Conservation (phyloP, 2,797 vertebrate species). For the Dendrocincla tyrannina region DNA sequence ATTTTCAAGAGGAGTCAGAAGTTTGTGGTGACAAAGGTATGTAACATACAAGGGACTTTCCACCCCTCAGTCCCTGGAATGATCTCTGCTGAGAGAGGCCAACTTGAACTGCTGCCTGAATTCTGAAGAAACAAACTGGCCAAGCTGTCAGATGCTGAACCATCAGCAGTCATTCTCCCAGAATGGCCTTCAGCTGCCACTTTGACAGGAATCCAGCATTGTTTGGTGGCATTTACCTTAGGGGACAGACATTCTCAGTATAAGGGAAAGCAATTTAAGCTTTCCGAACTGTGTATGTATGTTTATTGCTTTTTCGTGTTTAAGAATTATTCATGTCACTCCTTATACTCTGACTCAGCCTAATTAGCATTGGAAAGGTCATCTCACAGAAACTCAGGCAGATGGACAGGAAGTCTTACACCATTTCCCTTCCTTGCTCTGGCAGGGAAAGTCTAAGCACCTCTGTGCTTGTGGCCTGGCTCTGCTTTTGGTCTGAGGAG, state of each 20-base stretch:
- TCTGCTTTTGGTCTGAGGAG: neutral
- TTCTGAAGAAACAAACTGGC: neutral
- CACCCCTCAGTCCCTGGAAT: neutral
- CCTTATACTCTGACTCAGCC: neutral
- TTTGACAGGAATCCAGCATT: neutral
- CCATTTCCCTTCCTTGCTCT: neutral
- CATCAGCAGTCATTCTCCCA: neutral
- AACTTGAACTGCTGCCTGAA: neutral
- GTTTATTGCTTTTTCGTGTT: neutral
- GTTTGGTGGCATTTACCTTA: neutral
- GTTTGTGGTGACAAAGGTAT: neutral
- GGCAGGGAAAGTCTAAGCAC: neutral
- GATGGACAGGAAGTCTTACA: neutral
- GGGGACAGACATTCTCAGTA: neutral
- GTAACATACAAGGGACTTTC: neutral
- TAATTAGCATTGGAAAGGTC: neutral
- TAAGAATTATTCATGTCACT: neutral
- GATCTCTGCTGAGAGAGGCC: neutral
- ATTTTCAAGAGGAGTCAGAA: neutral
- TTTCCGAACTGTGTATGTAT: neutral
- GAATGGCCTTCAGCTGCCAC: neutral
- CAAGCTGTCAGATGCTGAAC: neutral
- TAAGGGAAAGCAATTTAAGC: neutral
- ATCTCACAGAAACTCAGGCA: neutral
- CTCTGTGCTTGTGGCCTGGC: neutral